phyloP scores from a whole-genome alignment of 2,888 invertebrate genomes.

The Agonopterix subpropinquella region DNA sequence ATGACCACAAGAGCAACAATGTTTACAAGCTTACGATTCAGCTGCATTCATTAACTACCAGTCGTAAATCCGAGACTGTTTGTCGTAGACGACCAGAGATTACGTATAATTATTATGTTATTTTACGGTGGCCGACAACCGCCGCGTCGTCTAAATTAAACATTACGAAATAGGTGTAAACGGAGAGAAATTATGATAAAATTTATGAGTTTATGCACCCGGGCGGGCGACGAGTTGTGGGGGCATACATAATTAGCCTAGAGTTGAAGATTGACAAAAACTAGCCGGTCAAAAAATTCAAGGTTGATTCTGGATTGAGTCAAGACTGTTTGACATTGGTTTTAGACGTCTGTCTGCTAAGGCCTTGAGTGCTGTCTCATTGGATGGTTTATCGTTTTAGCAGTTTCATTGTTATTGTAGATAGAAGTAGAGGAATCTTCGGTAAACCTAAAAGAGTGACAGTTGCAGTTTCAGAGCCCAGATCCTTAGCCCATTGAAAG shows the following conservation, averaged over 20 bases:
- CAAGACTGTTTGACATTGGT: too few relatives aligned
- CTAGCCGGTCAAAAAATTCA: too few relatives aligned
- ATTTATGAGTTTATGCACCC: conserved; percentile 36
- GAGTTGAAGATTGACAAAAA: too few relatives aligned
- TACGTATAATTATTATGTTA: conserved; percentile 62
- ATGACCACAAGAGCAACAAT: too few relatives aligned
- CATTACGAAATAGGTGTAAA: conserved; percentile 36
- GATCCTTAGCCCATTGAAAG: too few relatives aligned
- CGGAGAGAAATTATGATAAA: conserved; percentile 17
- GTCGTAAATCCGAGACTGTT: conserved; percentile 57
- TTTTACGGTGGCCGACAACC: conserved; percentile 50
- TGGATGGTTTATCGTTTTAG: too few relatives aligned
- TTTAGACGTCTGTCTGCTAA: too few relatives aligned
- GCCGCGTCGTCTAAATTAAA: conserved; percentile 45
- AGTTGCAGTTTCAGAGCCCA: not conserved
- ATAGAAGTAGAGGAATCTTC: too few relatives aligned
- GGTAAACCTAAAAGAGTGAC: too few relatives aligned
- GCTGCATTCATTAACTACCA: conserved; percentile 36
- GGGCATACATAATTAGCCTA: conserved; percentile 10
- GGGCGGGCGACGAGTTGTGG: conserved; percentile 21
- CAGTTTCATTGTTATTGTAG: too few relatives aligned
- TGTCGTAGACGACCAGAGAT: conserved; percentile 51
- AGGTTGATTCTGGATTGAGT: too few relatives aligned
- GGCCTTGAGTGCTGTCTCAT: too few relatives aligned
- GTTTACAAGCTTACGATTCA: conserved; percentile 17